Conservation (phyloP, 2,888 invertebrate species). For the Torymus texanus region DNA sequence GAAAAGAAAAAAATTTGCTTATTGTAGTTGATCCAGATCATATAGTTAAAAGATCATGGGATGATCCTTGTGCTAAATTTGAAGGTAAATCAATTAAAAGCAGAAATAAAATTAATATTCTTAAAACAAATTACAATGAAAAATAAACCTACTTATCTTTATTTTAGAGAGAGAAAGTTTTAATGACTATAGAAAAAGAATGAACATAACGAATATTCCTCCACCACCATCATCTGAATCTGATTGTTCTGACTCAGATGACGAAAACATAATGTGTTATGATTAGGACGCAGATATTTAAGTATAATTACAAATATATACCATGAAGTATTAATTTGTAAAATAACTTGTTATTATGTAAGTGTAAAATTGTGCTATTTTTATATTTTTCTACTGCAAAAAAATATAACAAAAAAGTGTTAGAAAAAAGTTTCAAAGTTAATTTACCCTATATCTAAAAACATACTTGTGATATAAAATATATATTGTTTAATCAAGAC, state of each 20-base stretch:
- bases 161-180: constrained; percentile 62
- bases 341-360: neutral
- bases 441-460: too few species aligned
- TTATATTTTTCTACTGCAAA: constrained; percentile 7
- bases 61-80: constrained; percentile 30
- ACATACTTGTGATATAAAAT: too few species aligned
- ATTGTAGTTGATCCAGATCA: constrained; percentile 64
- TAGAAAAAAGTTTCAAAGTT: neutral
- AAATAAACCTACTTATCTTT: constrained; percentile 14
- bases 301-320: neutral
- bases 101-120: neutral
- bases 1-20: constrained; percentile 59
- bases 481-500: too few species aligned
- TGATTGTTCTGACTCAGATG: constrained; percentile 67
- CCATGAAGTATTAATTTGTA: constrained; percentile 1
- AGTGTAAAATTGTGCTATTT: constrained; percentile 1
- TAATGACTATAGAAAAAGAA: constrained; percentile 61
- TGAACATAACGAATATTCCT: constrained; percentile 62
- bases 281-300: constrained; percentile 15
- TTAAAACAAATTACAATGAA: constrained; percentile 6
- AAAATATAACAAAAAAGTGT: neutral
- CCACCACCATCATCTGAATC: constrained; percentile 65
- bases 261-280: constrained; percentile 61
- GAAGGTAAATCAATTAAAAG: constrained; percentile 43
- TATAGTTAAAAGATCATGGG: constrained; percentile 55